Evolutionary conservation across 1,140 invertebrate genomes (phyloP).

Genomic region (Hylaeus anthracinus): DNA sequence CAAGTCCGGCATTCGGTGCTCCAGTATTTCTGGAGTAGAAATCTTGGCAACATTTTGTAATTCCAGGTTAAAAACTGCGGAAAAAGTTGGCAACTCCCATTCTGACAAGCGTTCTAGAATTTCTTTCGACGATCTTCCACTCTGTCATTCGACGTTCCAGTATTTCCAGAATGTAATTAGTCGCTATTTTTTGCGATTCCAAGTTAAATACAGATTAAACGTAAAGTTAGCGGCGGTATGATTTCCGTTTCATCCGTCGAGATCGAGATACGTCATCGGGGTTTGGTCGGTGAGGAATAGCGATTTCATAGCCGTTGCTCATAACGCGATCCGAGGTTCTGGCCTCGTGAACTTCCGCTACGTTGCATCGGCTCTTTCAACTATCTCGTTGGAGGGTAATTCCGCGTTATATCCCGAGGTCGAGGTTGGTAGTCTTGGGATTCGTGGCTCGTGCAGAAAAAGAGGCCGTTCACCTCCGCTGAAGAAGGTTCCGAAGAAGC

Average conservation of each 20-base stretch:
- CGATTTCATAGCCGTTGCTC: not conserved
- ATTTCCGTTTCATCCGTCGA: slow-evolving; percentile 4
- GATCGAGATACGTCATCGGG: not conserved
- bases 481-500: slow-evolving; percentile 28
- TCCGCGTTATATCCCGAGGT: slow-evolving; percentile 46
- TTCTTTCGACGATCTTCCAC: too few relatives aligned
- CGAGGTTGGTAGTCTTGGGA: slow-evolving; percentile 39
- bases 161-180: too few relatives aligned
- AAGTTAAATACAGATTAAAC: too few relatives aligned
- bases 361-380: slow-evolving; percentile 45
- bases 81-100: too few relatives aligned
- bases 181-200: too few relatives aligned
- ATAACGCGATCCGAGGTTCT: slow-evolving; percentile 29
- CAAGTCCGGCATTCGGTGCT: not conserved
- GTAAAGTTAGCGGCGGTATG: not conserved
- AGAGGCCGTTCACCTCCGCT: slow-evolving; percentile 36
- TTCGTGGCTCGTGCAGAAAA: slow-evolving; percentile 45
- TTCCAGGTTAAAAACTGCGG: too few relatives aligned
- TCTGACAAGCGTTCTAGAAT: too few relatives aligned
- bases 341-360: slow-evolving; percentile 42
- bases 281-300: slow-evolving; percentile 10
- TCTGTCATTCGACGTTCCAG: too few relatives aligned
- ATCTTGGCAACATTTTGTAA: too few relatives aligned
- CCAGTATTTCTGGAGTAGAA: too few relatives aligned
- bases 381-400: slow-evolving; percentile 39